phyloP scores from a whole-genome alignment of 2,797 vertebrate genomes.

The Merluccius polli region DNA sequence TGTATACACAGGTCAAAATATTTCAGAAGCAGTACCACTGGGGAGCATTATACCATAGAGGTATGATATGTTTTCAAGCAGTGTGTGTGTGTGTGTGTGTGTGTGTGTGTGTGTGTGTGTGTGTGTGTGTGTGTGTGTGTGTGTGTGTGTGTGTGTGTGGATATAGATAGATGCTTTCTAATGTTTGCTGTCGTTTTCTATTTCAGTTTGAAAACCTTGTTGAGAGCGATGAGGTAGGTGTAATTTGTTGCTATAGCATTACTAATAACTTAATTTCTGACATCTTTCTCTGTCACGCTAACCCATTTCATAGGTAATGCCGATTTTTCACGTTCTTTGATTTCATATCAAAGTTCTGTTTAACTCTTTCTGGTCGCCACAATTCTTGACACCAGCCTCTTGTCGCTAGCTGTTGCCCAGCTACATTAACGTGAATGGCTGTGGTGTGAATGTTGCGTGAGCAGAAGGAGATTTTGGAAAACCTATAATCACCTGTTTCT shows the following conservation, averaged over 20 bases:
- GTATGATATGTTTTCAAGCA: slow-evolving; percentile 52
- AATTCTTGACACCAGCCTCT: not conserved
- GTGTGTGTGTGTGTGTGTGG: too few relatives aligned
- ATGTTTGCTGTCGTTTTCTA: slow-evolving; percentile 35
- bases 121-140: not conserved
- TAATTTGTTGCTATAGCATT: not conserved
- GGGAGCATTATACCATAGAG: slow-evolving; percentile 96
- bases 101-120: too few relatives aligned
- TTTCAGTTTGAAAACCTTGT: slow-evolving; percentile 98
- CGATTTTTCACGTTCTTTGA: not conserved
- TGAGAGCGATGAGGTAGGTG: slow-evolving; percentile 94
- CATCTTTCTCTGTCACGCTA: not conserved
- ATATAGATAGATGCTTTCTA: not conserved
- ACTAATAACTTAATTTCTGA: not conserved
- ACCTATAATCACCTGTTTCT: slow-evolving; percentile 24
- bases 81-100: not conserved
- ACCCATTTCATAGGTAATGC: not conserved
- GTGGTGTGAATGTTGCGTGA: not conserved
- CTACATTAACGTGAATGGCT: not conserved
- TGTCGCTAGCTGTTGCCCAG: not conserved
- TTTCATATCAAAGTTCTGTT: not conserved
- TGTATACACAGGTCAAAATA: slow-evolving; percentile 86
- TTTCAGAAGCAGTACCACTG: slow-evolving; percentile 86
- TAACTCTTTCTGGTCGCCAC: not conserved
- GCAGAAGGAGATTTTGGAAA: not conserved